These are phyloP conservation scores for Tapera naevia DNA, from an alignment of 2,797 vertebrate genomes.

Conservation along the genomic window DNA sequence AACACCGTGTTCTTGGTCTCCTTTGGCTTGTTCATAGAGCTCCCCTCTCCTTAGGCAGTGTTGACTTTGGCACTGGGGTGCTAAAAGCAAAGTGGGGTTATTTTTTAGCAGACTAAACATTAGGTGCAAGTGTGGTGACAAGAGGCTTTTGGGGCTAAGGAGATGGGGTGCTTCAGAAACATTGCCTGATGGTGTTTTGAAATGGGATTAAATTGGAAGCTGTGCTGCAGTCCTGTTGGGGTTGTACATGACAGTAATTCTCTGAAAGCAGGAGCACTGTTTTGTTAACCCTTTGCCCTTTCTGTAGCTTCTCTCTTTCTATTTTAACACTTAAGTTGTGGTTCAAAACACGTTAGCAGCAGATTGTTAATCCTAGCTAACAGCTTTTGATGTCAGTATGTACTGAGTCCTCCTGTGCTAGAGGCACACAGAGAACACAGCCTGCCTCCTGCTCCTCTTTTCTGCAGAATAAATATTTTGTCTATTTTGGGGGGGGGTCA, in stretches of 20 bases:
- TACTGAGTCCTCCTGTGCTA: background rate
- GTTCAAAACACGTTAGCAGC: background rate
- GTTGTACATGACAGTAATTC: background rate
- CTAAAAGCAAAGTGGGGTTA: background rate
- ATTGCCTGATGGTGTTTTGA: background rate
- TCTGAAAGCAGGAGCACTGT: background rate
- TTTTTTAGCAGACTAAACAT: background rate
- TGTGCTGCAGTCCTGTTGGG: fast-evolving
- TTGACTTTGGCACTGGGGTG: too few species aligned
- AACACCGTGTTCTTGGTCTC: background rate
- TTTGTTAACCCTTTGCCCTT: background rate
- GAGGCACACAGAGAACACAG: background rate
- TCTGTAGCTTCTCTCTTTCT: background rate
- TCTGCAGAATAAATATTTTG: background rate
- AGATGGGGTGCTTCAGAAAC: background rate
- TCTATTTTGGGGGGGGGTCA: background rate
- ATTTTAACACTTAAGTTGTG: background rate
- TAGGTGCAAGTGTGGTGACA: background rate
- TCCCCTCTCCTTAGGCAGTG: too few species aligned
- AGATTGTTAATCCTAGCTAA: background rate
- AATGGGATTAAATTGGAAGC: background rate
- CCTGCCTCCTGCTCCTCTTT: fast-evolving
- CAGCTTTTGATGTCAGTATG: background rate
- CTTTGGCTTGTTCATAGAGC: background rate
- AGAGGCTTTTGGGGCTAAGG: background rate